Evolutionary conservation across 2,113 vertebrate species (phyloP).

Genomic region (Notothenia rossii): DNA sequence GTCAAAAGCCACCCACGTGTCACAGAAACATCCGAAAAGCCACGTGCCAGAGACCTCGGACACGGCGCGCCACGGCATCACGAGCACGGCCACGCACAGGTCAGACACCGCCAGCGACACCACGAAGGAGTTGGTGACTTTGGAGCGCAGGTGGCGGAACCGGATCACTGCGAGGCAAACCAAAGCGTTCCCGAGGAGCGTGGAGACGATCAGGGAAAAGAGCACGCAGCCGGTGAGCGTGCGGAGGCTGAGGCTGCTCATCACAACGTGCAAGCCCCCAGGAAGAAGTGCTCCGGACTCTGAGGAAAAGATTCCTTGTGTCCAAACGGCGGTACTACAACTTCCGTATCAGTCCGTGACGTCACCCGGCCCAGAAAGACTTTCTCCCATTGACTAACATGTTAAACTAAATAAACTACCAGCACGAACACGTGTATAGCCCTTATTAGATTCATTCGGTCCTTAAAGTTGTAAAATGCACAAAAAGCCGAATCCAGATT

Average conservation of each 20-base stretch:
- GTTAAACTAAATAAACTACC: too few relatives aligned
- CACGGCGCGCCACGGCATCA: conserved; percentile 87
- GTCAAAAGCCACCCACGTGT: conserved; percentile 88
- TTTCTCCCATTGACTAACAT: too few relatives aligned
- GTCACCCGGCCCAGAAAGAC: too few relatives aligned
- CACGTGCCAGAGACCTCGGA: conserved; percentile 84
- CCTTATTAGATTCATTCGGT: too few relatives aligned
- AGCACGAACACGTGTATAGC: too few relatives aligned
- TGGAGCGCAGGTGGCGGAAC: conserved; percentile 83
- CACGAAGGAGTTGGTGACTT: conserved; percentile 87
- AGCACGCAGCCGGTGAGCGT: conserved; percentile 84
- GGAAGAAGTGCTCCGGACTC: too few relatives aligned
- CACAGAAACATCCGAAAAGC: conserved; percentile 86
- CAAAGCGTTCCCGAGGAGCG: conserved; percentile 82
- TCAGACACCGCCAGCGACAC: conserved; percentile 86
- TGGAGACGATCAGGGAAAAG: conserved; percentile 84
- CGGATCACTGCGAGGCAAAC: conserved; percentile 82
- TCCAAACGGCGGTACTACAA: too few relatives aligned
- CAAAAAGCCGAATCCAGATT: too few relatives aligned
- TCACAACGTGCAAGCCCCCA: too few relatives aligned
- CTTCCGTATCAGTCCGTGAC: too few relatives aligned
- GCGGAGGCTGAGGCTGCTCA: conserved; percentile 53
- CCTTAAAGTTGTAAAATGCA: too few relatives aligned
- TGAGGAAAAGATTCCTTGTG: too few relatives aligned
- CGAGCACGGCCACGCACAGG: conserved; percentile 86